Conservation (phyloP, 2,888 invertebrate genomes). For the Leptogaster cylindrica region DNA sequence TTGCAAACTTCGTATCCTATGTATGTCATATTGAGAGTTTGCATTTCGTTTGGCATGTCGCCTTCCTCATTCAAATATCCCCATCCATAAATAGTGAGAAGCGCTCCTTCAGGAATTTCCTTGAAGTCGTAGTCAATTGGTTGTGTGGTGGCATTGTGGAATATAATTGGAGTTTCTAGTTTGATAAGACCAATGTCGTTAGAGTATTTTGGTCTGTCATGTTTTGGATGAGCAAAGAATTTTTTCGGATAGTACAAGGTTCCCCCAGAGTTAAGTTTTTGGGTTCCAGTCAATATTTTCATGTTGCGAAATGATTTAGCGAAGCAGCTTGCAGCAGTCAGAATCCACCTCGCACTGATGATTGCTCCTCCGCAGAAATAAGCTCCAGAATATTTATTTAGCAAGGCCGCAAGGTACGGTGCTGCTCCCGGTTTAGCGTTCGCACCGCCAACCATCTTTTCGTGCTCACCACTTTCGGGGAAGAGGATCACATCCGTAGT, state of each 20-base stretch:
- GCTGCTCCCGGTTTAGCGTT: too few species aligned
- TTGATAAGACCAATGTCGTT: conserved; percentile 75
- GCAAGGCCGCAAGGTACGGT: too few species aligned
- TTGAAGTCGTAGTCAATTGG: conserved; percentile 66
- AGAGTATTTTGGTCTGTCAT: conserved; percentile 54
- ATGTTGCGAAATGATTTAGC: conserved; percentile 52
- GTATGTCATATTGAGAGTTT: conserved; percentile 65
- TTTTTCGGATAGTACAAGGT: conserved; percentile 53
- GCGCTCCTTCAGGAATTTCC: conserved; percentile 63
- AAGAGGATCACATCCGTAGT: neutral
- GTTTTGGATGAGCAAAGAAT: conserved; percentile 51
- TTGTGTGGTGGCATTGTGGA: conserved; percentile 64
- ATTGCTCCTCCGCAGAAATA: conserved; percentile 58
- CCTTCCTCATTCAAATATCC: conserved; percentile 65
- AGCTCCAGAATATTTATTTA: too few species aligned
- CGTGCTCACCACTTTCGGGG: too few species aligned
- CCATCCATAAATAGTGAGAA: conserved; percentile 69
- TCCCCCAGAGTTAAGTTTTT: conserved; percentile 53
- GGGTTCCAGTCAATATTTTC: conserved; percentile 55
- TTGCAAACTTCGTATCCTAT: conserved; percentile 66
- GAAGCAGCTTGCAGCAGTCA: conserved; percentile 59
- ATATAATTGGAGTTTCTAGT: conserved; percentile 64
- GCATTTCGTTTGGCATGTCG: conserved; percentile 65
- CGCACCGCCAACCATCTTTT: too few species aligned
- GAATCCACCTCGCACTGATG: conserved; percentile 53